Base-by-base conservation (phyloP, 1,140 invertebrate species). In the Drosophila biarmipes region DNA sequence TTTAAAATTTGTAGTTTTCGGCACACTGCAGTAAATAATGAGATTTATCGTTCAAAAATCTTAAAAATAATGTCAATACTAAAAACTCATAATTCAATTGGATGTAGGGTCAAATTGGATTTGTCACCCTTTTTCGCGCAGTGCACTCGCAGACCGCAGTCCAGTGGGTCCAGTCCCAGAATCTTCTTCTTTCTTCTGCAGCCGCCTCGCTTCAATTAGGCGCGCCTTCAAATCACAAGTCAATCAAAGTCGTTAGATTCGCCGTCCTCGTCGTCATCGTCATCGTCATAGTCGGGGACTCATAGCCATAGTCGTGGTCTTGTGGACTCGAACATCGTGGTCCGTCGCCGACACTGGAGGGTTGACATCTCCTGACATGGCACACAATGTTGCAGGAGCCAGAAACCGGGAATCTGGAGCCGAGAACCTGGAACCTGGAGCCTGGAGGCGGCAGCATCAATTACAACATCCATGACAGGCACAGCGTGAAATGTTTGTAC, bases 401-500 rank as follows among this genome's bases (percentile, higher is more conserved):
- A 49, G 21, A 24, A 38, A 19, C 56, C 37, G 34, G 35, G 40
- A 34, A 29, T 21, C 31, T 12, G 21, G 38, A 37, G 15, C 12
- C 19, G 11, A n/a, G 59, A 45, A 12, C 10, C 52, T 4, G 17
- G 63, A 64, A 11, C 17, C 24, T 46, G 27, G 21, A 51, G 37
- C 71, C 71, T 37, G 71, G 31, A 74, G 63, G 78, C 84, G 84
- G 82, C 82, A 80, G 82, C 82, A 86, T 86, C 82, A 86, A 87
- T 86, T 86, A 86, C 82, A 89, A 82, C 82, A 87, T 87, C 84
- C 80, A 86, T 87, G 82, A 86, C 82, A 87, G 82, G 51, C 82
- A 82, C 82, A 87, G 82, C 82, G 82, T 86, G 82, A 86, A 86
- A 86, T 89, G 82, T 86, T 86, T 87, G 82, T 86, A 87, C 78